Base-by-base conservation (phyloP, 1,140 invertebrate species). In the Philaenus spumarius region DNA sequence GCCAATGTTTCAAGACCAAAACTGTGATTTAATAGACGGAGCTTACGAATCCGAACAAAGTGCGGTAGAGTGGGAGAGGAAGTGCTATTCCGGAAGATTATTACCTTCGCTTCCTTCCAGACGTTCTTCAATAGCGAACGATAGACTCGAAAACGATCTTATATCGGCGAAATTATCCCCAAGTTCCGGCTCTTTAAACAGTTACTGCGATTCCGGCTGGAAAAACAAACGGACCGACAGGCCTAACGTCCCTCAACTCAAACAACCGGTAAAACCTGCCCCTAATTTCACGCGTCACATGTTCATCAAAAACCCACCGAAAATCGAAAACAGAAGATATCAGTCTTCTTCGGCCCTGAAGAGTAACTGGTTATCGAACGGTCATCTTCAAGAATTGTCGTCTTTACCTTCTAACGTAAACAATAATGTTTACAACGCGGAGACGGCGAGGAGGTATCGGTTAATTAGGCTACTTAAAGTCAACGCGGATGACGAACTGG, bases 401-500 rank as follows among this genome's bases (percentile, higher is more conserved):
- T 69, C 69, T 22, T 74, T 76, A 52, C 66, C 76, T 0, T 72
- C 60, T 24, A 71, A 75, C 22, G 73, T 76, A 22, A 61, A 63
- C 55, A 39, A 50, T 11, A 14, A 43, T 15, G 43, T 43, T 15
- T 42, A 51, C 24, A 51, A 39, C 17, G 43, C 47, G n/a, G 71
- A 68, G 51, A 68, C 63, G 56, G 68, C 73, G 2, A 66, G 66
- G 9, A 62, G 72, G 34, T 74, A 68, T 55, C 63, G 74, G 11
- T 24, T 73, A 19, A 67, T 77, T 15, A 68, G 75, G 17, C 61
- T 76, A n/a, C 59, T 66, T 6, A 84, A 83, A 63, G 78, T 76
- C 9, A 78, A 80, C 54, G 72, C 82, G 22, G 81, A 82, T 62
- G 84, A 87, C 64, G 82, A 78, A 66, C 72, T 86, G 26, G 85